phyloP scores from a whole-genome alignment of 2,797 vertebrate genomes.

The Lacerta bilineata region DNA sequence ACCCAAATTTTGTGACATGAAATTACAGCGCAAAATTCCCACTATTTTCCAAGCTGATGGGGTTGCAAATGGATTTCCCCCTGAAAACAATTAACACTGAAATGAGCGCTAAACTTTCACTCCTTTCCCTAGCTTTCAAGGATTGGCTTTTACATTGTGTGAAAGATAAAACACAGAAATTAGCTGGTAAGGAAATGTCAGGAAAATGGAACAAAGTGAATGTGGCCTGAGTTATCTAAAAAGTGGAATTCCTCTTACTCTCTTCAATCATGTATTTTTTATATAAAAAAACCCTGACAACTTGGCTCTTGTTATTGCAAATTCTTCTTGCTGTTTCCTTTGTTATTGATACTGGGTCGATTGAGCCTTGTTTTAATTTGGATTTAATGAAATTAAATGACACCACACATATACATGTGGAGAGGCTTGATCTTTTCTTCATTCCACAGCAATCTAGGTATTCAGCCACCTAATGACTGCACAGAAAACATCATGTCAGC shows the following conservation, averaged over 20 bases:
- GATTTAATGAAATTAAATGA: not conserved
- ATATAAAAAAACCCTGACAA: not conserved
- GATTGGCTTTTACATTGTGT: too few species aligned
- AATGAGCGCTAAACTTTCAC: too few species aligned
- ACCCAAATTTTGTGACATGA: too few species aligned
- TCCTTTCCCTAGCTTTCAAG: too few species aligned
- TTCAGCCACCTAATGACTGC: slow-evolving; percentile 28
- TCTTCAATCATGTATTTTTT: not conserved
- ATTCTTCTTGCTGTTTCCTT: not conserved
- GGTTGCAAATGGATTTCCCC: too few species aligned
- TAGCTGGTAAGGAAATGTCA: too few species aligned
- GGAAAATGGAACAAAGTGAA: too few species aligned
- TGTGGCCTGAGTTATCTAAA: not conserved
- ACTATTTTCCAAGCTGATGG: too few species aligned
- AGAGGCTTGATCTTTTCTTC: not conserved
- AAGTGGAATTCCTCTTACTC: not conserved
- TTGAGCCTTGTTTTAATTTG: not conserved
- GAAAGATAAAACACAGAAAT: too few species aligned
- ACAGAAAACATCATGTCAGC: slow-evolving; percentile 50
- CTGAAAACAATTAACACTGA: too few species aligned
- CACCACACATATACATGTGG: not conserved
- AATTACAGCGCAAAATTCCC: too few species aligned
- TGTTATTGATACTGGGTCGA: not conserved
- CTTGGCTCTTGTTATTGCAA: not conserved
- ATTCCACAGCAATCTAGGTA: not conserved